A percentile compares a stretch with the other conserved stretches of the same genome.
Evolutionary conservation across 2,797 vertebrate species (phyloP).

Genomic region (Sebastes cheni): DNA sequence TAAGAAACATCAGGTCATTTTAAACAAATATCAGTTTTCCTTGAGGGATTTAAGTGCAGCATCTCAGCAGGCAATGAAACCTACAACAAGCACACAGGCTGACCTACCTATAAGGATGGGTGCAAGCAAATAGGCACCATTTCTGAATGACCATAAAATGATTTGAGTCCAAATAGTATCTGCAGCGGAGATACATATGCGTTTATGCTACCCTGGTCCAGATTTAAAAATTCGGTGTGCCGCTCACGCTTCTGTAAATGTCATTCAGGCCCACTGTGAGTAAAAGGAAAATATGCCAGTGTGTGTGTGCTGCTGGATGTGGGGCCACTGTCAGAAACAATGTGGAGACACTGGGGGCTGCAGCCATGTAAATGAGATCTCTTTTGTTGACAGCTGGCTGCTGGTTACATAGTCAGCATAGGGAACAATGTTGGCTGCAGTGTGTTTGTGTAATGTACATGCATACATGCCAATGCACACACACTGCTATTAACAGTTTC

Average conservation of each 20-base stretch:
- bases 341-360: conserved; percentile 19
- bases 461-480: not conserved
- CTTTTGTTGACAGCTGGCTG: conserved; percentile 48
- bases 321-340: conserved; percentile 42
- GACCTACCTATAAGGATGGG: not conserved
- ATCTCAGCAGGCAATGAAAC: not conserved
- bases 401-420: conserved; percentile 30
- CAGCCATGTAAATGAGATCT: conserved; percentile 41
- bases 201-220: not conserved
- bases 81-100: not conserved
- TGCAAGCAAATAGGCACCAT: not conserved
- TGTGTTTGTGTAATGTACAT: not conserved
- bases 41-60: not conserved
- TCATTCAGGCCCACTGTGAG: conserved; percentile 14
- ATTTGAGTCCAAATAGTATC: not conserved
- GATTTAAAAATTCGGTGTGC: conserved; percentile 1
- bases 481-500: not conserved
- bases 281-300: conserved; percentile 11
- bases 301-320: conserved; percentile 5
- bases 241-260: conserved; percentile 40
- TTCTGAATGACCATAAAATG: not conserved
- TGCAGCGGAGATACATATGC: not conserved
- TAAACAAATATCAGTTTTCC: not conserved
- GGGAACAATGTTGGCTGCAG: conserved; percentile 28
- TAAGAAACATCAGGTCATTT: not conserved